phyloP scores from a whole-genome alignment of 2,113 vertebrate genomes.

The Misgurnus mizolepis region DNA sequence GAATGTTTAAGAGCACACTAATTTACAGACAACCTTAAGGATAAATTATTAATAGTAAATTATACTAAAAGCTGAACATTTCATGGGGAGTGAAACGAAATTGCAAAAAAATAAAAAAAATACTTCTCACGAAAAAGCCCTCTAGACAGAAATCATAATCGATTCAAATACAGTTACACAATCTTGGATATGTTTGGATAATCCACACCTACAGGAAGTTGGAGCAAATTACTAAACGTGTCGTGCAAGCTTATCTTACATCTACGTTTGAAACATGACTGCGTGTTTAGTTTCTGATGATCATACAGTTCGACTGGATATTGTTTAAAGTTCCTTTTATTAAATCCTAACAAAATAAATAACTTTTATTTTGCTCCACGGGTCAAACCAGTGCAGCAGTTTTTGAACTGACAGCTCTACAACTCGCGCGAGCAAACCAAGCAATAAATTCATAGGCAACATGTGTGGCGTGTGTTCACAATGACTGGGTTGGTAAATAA shows the following conservation, averaged over 20 bases:
- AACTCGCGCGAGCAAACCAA: not conserved
- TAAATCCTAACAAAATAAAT: not conserved
- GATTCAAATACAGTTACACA: not conserved
- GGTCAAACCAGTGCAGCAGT: not conserved
- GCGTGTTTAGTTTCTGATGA: not conserved
- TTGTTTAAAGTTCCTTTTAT: not conserved
- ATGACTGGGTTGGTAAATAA: not conserved
- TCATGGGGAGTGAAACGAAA: too few relatives aligned
- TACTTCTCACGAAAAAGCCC: not conserved
- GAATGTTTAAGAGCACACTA: too few relatives aligned
- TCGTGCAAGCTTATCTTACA: too few relatives aligned
- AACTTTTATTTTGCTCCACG: not conserved
- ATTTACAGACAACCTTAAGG: too few relatives aligned
- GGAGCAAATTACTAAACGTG: not conserved
- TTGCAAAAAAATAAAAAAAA: too few relatives aligned
- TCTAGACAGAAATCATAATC: not conserved
- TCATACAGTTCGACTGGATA: not conserved
- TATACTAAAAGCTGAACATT: not conserved
- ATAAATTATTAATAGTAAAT: not conserved
- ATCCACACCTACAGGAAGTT: slow-evolving; percentile 17
- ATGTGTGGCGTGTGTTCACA: not conserved
- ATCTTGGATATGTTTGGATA: not conserved
- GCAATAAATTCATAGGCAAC: not conserved
- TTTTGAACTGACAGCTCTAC: slow-evolving; percentile 9
- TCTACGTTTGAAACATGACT: not conserved